Evolutionary conservation across 2,113 vertebrate species (phyloP).

Genomic region (Microcebus griseorufus): DNA sequence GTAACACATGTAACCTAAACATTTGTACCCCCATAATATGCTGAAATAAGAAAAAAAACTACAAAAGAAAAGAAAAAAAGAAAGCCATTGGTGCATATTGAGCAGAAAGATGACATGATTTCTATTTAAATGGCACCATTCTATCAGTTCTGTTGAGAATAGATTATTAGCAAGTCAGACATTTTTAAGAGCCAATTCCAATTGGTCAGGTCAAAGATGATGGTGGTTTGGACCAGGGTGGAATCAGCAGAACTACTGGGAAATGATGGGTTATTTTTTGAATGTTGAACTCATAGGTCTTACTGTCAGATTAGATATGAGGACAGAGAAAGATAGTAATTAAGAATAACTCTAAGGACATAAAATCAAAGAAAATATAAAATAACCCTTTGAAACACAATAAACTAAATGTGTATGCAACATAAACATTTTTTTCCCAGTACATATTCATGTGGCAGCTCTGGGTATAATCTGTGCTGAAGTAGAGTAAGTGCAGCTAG

Average conservation of each 20-base stretch:
- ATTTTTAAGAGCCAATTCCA: background rate
- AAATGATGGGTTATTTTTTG: background rate
- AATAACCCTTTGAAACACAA: background rate
- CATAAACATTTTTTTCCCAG: slow-evolving; percentile 65
- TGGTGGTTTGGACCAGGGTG: background rate
- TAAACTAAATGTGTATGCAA: background rate
- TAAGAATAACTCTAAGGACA: background rate
- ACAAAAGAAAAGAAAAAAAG: background rate
- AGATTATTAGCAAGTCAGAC: background rate
- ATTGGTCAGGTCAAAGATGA: background rate
- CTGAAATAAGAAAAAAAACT: no score
- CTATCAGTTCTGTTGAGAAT: background rate
- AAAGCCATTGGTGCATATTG: background rate
- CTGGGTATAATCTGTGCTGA: slow-evolving; percentile 87
- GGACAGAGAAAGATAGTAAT: background rate
- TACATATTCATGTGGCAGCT: slow-evolving; percentile 82
- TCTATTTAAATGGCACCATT: background rate
- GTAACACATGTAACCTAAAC: no score
- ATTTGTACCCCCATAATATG: no score
- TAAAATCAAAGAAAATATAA: background rate
- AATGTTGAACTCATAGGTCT: background rate
- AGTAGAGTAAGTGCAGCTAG: slow-evolving; percentile 83
- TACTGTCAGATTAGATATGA: background rate
- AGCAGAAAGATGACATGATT: background rate
- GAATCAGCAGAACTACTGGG: background rate